Conservation (phyloP, 2,797 vertebrate species). For the Halcyon leucocephala region DNA sequence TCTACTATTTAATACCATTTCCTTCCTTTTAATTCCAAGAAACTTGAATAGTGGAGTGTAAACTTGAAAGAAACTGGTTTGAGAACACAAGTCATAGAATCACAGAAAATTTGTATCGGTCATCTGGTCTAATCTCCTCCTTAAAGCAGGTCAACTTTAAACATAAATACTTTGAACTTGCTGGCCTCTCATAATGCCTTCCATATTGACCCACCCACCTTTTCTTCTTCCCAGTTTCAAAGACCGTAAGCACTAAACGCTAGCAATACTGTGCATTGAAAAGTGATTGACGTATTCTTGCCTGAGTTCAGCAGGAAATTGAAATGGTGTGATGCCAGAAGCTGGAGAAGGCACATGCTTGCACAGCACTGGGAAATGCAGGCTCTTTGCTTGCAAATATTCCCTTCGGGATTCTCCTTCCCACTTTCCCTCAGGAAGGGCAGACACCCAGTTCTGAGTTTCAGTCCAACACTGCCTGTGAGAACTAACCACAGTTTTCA, state of each 20-base stretch:
- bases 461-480: conserved; percentile 11
- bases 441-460: neutral
- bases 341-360: neutral
- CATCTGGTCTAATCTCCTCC: neutral
- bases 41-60: neutral
- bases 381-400: neutral
- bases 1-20: neutral
- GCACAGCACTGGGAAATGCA: conserved; percentile 17
- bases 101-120: neutral
- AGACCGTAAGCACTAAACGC: neutral
- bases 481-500: conserved; percentile 9
- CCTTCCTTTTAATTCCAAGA: neutral
- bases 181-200: neutral
- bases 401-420: conserved; percentile 24
- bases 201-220: neutral
- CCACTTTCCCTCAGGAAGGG: conserved; percentile 16
- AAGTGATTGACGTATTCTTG: neutral
- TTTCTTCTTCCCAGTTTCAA: neutral
- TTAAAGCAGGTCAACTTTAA: neutral
- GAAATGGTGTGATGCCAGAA: conserved; percentile 38
- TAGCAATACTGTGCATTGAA: neutral
- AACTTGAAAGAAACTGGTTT: neutral
- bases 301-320: conserved; percentile 11
- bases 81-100: neutral
- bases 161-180: neutral